Base-by-base conservation (phyloP, 35 echinoderm and acorn worm species). In the Holothuria glaberrima region DNA sequence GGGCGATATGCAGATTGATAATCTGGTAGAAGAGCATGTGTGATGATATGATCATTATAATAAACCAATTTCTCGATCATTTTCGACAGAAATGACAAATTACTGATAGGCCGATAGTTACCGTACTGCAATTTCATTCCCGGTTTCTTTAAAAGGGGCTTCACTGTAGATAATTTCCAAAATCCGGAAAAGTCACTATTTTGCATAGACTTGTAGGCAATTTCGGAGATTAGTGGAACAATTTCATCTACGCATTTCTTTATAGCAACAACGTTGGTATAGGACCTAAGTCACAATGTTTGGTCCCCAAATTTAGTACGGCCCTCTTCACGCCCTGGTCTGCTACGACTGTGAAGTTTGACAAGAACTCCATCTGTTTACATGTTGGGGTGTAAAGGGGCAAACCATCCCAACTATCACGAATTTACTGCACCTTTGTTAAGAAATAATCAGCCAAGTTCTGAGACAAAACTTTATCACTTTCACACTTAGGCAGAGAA, bases 101-200 rank as follows among this genome's bases (percentile, higher is more conserved):
- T 60, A 61, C 54, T 86, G 58, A 86, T 48, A 26, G 82, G 82
- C 3, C 82, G 48, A 29, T 86, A 86, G 48, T 86, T 86, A 30
- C 30, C 2, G 17, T 45, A 59, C 19, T 59, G 18, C 13, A 59
- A 25, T 17, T 59, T 57, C n/a, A 31, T 29, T 30, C 28, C 71
- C 25, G 19, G 71, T 75, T 75, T 4, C 71, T 75, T 75, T 30
- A 75, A 4, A 5, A 36, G 34, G 36, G 36, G 36, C 36, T 41
- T 41, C 2, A 41, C 36, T 41, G 36, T 41, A 41, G 36, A 41
- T 41, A 41, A 41, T 41, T 41, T 41, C 36, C 36, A 41, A 2
- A 41, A 41, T 41, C 7, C 36, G 36, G 36, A 6, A 29, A 75
- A 75, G 34, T 36, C 25, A 30, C 71, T 20, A 30, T 27, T 19